Evolutionary conservation across 2,113 vertebrate genomes (phyloP).

Genomic region (Jacana jacana): DNA sequence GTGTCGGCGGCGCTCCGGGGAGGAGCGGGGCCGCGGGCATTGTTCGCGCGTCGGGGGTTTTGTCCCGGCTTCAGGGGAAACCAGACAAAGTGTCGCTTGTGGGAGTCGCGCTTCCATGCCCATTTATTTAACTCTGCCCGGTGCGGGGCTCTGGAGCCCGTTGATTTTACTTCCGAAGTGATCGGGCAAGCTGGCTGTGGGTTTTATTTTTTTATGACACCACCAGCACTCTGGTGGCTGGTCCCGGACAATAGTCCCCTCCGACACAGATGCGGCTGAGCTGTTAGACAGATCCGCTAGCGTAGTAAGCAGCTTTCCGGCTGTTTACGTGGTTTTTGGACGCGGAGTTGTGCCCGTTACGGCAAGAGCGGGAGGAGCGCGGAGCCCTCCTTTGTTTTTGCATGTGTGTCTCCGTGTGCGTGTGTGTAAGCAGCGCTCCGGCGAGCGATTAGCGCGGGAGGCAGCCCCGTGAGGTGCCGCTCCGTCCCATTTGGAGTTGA

Average conservation of each 20-base stretch:
- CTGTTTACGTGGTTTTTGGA: neutral
- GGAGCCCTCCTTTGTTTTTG: neutral
- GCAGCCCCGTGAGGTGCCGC: neutral
- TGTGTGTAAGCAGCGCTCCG: neutral
- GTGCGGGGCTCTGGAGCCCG: neutral
- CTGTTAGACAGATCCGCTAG: neutral
- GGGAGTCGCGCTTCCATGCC: neutral
- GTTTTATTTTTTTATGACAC: neutral
- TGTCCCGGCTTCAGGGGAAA: neutral
- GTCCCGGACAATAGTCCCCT: slow-evolving; percentile 9
- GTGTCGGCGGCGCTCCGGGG: neutral
- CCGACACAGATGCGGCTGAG: neutral
- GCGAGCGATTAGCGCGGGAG: neutral
- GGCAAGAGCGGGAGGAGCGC: neutral
- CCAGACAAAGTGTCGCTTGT: neutral
- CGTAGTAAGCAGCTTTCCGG: neutral
- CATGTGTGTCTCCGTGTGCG: neutral
- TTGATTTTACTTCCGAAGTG: neutral
- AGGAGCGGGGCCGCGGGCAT: neutral
- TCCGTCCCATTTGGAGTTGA: slow-evolving; percentile 43
- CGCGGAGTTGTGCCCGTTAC: neutral
- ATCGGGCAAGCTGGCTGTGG: neutral
- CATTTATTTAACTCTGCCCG: neutral
- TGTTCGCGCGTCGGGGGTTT: slow-evolving; percentile 7
- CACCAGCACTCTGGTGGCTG: neutral